A percentile compares a stretch with the other conserved stretches of the same genome.
phyloP scores from a whole-genome alignment of 2,113 vertebrate species.

The Hiodon tergisus region DNA sequence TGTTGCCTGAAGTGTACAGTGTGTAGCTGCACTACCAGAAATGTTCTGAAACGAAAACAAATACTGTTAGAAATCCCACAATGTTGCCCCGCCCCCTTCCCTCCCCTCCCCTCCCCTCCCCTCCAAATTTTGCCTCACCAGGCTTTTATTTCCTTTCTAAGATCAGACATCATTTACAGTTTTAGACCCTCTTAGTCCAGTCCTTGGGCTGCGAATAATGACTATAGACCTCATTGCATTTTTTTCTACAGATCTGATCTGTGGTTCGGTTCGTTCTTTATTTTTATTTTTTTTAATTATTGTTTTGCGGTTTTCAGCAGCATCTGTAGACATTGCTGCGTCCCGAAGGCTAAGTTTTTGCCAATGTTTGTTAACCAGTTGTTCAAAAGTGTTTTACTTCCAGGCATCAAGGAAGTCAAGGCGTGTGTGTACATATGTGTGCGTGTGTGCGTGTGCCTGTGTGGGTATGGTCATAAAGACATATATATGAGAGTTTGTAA shows the following conservation, averaged over 20 bases:
- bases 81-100: background rate
- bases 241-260: constrained; percentile 79
- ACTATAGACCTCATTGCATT: constrained; percentile 83
- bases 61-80: constrained; percentile 75
- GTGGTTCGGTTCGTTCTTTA: constrained; percentile 73
- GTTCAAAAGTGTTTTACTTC: constrained; percentile 81
- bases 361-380: constrained; percentile 77
- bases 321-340: constrained; percentile 79
- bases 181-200: constrained; percentile 75
- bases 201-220: constrained; percentile 73
- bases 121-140: constrained; percentile 52
- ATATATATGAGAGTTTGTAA: constrained; percentile 47
- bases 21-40: constrained; percentile 90
- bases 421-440: constrained; percentile 35
- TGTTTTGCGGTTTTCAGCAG: constrained; percentile 76
- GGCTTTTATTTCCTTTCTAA: constrained; percentile 29
- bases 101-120: constrained; percentile 67
- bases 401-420: constrained; percentile 79
- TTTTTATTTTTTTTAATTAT: constrained; percentile 36
- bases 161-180: constrained; percentile 82
- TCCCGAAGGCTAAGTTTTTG: constrained; percentile 80
- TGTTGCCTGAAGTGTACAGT: constrained; percentile 95
- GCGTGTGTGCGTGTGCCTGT: constrained; percentile 57
- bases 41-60: constrained; percentile 31
- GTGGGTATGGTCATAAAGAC: constrained; percentile 9